Conservation (phyloP, 2,888 invertebrate genomes). For the Tupiocoris notatus region DNA sequence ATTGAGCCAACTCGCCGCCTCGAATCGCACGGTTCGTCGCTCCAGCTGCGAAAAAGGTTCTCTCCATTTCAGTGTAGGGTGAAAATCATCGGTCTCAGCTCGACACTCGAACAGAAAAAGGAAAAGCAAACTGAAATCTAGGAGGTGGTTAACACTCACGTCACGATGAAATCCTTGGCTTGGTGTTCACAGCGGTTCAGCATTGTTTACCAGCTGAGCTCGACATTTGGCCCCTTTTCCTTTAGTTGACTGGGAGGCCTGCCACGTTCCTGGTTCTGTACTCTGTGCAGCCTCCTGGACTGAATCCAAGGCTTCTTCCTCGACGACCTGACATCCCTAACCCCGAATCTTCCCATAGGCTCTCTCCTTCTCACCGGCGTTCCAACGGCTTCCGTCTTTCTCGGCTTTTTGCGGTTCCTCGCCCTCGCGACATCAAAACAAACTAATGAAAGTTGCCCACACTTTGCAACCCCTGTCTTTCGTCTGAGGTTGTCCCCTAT, state of each 20-base stretch:
- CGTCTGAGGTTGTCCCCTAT: not conserved
- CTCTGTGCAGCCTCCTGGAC: constrained; percentile 8
- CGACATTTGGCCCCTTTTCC: not conserved
- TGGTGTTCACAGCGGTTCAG: not conserved
- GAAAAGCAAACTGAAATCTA: not conserved
- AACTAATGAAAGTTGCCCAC: not conserved
- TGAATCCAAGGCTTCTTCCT: constrained; percentile 15
- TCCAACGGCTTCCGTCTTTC: constrained; percentile 12
- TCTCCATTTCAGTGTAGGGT: not conserved
- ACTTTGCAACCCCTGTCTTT: not conserved
- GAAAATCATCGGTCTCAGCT: not conserved
- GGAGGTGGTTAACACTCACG: constrained; percentile 19
- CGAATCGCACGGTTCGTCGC: not conserved
- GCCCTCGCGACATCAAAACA: constrained; percentile 13
- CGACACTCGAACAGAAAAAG: not conserved
- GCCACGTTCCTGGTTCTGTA: not conserved
- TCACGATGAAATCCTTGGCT: constrained; percentile 1
- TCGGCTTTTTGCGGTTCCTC: not conserved
- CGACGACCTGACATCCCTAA: constrained; percentile 5
- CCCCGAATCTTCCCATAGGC: not conserved
- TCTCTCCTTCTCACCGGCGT: not conserved
- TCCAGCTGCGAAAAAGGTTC: not conserved
- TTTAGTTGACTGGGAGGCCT: not conserved
- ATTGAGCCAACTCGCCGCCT: not conserved
- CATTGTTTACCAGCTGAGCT: constrained; percentile 21